Evolutionary conservation across 2,888 invertebrate genomes (phyloP), one percentile per base, ranked within the genome.

Genomic region (Leptopilina drosophilae): DNA sequence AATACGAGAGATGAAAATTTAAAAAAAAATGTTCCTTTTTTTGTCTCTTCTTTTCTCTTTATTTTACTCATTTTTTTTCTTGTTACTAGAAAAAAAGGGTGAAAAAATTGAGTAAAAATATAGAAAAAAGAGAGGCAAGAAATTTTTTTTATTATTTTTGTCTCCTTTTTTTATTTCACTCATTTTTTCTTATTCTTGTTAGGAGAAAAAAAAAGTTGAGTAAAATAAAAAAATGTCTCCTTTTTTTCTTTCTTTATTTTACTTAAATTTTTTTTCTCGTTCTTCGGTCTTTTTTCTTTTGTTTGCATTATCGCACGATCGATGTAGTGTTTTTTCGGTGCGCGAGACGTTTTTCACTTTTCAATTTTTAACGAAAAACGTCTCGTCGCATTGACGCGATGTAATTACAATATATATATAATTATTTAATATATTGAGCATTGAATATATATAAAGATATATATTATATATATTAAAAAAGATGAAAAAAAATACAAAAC

Each of bases 371-470:
- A 49, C 5, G 67, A 73, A 26, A n/a, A 53, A n/a, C 56, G 53
- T 56, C 56, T 73, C 83, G 79, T 11, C 81, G 82, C 83, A 84
- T 80, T 81, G 82, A 77, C 84, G 15, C 62, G 81, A 82, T 84
- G 82, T 87, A 87, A 85, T 88, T 88, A 88, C 82, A 82, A 86
- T 85, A 87, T 86, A 86, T 85, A 87, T 86, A 87, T 85, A 78
- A 88, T 88, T 89, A 89, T 89, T 90, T 89, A 90, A 89, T 88
- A 89, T 89, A 88, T 87, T 85, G 83, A 85, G 77, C 84, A 87
- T 87, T 87, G 83, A 88, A 86, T 87, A 89, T 88, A 89, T 84
- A 85, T 66, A 85, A 82, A 85, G 83, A 88, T 87, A 83, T 78
- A 85, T 83, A 53, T 84, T 80, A 86, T 83, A 85, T 76, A 79